Conservation (phyloP, 2,888 invertebrate genomes). For the Cephonodes hylas region DNA sequence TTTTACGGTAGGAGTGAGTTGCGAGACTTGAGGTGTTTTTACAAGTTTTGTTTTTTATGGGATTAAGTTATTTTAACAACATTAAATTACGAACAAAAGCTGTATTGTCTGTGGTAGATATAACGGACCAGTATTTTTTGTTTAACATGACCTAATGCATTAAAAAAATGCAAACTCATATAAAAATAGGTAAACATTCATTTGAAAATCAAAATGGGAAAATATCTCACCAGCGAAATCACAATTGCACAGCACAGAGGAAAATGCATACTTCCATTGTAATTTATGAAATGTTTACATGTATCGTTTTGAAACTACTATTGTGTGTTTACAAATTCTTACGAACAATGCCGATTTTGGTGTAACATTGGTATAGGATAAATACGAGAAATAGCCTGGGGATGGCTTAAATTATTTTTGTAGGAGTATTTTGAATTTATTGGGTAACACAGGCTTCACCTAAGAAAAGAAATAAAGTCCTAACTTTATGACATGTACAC, state of each 20-base stretch:
- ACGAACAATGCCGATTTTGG: background rate
- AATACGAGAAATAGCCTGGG: background rate
- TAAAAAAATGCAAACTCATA: background rate
- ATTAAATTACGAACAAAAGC: too few species aligned
- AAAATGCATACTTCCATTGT: constrained; percentile 6
- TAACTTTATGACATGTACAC: too few species aligned
- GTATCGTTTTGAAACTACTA: background rate
- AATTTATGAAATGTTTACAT: background rate
- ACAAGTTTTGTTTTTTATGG: too few species aligned
- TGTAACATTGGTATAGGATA: background rate
- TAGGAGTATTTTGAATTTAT: too few species aligned
- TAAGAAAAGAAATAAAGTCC: too few species aligned
- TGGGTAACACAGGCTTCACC: too few species aligned
- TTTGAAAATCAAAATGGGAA: background rate
- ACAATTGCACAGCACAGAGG: background rate
- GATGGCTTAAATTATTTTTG: background rate
- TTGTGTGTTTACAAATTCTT: background rate
- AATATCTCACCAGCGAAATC: background rate
- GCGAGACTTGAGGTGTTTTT: too few species aligned
- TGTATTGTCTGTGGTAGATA: too few species aligned
- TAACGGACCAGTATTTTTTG: too few species aligned
- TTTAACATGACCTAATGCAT: too few species aligned
- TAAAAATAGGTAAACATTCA: background rate
- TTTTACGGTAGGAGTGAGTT: too few species aligned
- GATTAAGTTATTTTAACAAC: too few species aligned